Percentiles rank a stretch among this genome's conserved stretches.
Conservation (phyloP, 2,113 vertebrate genomes). For the Marmota monax region DNA sequence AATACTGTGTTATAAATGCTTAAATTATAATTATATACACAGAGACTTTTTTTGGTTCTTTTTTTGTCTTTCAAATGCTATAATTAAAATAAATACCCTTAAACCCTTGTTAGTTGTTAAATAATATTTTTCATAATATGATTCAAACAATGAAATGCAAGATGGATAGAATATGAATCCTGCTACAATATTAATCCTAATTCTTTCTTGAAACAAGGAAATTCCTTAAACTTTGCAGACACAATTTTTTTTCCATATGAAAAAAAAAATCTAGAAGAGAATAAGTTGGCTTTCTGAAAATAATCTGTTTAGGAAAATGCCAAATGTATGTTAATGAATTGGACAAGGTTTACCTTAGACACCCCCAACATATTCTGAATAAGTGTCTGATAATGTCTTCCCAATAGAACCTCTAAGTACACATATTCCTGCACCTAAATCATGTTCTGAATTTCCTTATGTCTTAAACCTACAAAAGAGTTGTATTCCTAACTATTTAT, state of each 20-base stretch:
- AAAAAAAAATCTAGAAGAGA: neutral
- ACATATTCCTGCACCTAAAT: neutral
- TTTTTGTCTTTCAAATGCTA: neutral
- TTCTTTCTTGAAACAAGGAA: neutral
- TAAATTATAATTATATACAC: neutral
- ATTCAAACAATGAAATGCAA: neutral
- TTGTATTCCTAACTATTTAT: neutral
- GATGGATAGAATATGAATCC: neutral
- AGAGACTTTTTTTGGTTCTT: neutral
- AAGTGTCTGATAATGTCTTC: neutral
- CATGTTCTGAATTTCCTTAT: neutral
- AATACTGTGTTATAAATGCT: neutral
- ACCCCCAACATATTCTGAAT: neutral
- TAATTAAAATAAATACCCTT: neutral
- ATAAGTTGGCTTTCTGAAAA: conserved; percentile 8
- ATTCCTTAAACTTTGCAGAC: neutral
- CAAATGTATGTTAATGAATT: neutral
- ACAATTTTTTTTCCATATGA: neutral
- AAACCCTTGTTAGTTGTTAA: neutral
- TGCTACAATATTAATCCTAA: neutral
- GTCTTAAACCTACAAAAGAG: neutral
- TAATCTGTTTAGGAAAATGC: conserved; percentile 18
- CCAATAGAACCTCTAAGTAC: neutral
- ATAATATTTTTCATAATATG: neutral
- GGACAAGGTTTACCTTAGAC: neutral